These are phyloP conservation scores for Adoxophyes honmai DNA, from an alignment of 1,140 invertebrate species.

Conservation along the genomic window DNA sequence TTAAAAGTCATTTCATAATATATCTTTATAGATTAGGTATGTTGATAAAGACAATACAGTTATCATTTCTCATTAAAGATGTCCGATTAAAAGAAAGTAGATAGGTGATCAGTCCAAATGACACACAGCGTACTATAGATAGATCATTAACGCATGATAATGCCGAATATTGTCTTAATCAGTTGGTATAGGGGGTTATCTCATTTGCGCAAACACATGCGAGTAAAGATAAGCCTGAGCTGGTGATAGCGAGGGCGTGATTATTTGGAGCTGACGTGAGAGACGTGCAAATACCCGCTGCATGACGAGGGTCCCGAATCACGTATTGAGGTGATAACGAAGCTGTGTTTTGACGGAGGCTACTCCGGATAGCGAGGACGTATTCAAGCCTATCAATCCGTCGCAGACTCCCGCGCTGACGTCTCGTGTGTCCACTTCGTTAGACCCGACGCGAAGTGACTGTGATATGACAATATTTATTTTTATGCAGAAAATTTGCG, in stretches of 20 bases:
- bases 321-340: constrained; percentile 9
- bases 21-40: too few relatives aligned
- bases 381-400: too few relatives aligned
- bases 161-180: not conserved
- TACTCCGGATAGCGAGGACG: not conserved
- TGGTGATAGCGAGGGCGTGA: not conserved
- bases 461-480: too few relatives aligned
- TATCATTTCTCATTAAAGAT: too few relatives aligned
- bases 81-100: not conserved
- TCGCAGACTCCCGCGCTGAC: too few relatives aligned
- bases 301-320: constrained; percentile 5
- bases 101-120: not conserved
- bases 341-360: not conserved
- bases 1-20: too few relatives aligned
- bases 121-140: not conserved
- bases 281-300: not conserved
- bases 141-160: constrained; percentile 1
- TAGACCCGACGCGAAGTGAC: too few relatives aligned
- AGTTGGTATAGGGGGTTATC: not conserved
- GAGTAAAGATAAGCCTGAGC: constrained; percentile 5
- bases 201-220: not conserved
- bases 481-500: too few relatives aligned
- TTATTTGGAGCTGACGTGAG: not conserved
- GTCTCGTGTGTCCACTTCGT: too few relatives aligned
- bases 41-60: too few relatives aligned